Conservation (phyloP, 2,888 invertebrate genomes). For the Drosophila paranaensis region DNA sequence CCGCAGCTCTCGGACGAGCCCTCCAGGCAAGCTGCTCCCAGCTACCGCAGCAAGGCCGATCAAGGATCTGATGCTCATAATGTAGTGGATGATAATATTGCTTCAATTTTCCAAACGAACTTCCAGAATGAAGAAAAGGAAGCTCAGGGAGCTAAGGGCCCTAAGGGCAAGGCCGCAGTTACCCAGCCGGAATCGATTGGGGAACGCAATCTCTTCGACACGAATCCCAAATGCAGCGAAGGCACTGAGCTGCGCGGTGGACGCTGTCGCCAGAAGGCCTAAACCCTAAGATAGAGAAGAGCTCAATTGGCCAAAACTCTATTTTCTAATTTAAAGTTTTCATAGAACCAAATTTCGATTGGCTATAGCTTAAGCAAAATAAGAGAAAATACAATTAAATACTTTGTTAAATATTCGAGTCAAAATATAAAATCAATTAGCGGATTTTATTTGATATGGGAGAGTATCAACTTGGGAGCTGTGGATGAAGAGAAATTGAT, state of each 20-base stretch:
- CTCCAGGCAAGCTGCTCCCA: not conserved
- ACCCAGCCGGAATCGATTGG: conserved; percentile 12
- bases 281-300: conserved; percentile 2
- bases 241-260: conserved; percentile 41
- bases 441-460: not conserved
- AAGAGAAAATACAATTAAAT: not conserved
- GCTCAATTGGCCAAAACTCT: not conserved
- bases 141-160: conserved; percentile 4
- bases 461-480: too few relatives aligned
- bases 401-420: not conserved
- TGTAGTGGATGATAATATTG: conserved; percentile 23
- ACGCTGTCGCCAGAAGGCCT: conserved; percentile 63
- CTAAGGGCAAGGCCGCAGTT: conserved; percentile 26
- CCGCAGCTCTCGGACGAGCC: conserved; percentile 3
- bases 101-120: conserved; percentile 47
- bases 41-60: not conserved
- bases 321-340: not conserved
- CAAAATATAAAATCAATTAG: not conserved
- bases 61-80: not conserved
- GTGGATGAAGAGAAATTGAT: too few relatives aligned
- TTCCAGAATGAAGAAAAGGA: not conserved
- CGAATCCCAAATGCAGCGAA: conserved; percentile 49
- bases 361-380: not conserved
- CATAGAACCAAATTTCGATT: not conserved
- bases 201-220: conserved; percentile 57